Percentiles rank a stretch among this genome's conserved stretches.
Evolutionary conservation across 2,888 invertebrate species (phyloP).

Genomic region (Agonopterix subpropinquella): DNA sequence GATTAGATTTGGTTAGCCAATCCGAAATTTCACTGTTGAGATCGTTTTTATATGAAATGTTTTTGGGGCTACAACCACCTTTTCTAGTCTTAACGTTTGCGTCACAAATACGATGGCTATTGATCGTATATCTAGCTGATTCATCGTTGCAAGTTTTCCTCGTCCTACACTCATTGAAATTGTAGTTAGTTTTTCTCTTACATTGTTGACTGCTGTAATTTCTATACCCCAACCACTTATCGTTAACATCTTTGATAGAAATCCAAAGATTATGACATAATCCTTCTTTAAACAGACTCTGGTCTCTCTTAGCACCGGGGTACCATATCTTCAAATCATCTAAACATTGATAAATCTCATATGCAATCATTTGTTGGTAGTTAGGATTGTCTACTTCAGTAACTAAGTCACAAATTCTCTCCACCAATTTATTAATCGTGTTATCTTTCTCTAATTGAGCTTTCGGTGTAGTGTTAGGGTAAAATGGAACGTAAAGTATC

Average conservation of each 20-base stretch:
- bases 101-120: no score
- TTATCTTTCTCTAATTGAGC: conserved; percentile 25
- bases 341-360: conserved; percentile 31
- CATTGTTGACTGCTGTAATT: neutral
- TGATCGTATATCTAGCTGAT: no score
- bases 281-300: conserved; percentile 17
- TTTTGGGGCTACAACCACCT: neutral
- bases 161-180: no score
- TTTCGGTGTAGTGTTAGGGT: conserved; percentile 14
- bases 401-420: conserved; percentile 24
- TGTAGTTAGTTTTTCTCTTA: no score
- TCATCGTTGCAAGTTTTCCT: no score
- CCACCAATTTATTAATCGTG: conserved; percentile 26
- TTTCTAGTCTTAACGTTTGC: neutral
- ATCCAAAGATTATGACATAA: conserved; percentile 28
- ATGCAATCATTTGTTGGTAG: conserved; percentile 20
- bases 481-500: conserved; percentile 31
- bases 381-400: conserved; percentile 10
- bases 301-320: conserved; percentile 21
- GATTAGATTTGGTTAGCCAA: conserved; percentile 12
- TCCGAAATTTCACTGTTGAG: conserved; percentile 13
- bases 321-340: conserved; percentile 30
- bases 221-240: conserved; percentile 8
- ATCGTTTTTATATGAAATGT: neutral
- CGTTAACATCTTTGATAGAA: conserved; percentile 24